These are phyloP conservation scores for Cosmia pyralina DNA, from an alignment of 2,888 invertebrate genomes.

Conservation along the genomic window DNA sequence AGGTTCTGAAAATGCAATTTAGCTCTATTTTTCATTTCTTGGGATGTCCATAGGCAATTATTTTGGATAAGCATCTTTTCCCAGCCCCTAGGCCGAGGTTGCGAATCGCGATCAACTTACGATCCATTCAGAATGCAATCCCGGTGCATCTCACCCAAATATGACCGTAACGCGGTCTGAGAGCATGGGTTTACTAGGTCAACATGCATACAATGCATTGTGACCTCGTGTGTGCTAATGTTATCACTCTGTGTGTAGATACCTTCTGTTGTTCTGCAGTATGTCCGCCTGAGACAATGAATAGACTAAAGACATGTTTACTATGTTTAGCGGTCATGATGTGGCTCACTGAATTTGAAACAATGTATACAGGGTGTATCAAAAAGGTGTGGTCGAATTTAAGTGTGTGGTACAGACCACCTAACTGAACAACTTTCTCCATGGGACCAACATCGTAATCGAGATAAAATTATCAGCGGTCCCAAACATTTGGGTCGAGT, in stretches of 20 bases:
- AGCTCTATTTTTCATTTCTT: no score
- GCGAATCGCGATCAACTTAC: neutral
- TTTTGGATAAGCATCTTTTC: no score
- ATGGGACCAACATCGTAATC: no score
- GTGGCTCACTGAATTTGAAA: neutral
- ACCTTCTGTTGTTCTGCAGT: neutral
- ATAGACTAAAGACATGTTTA: neutral
- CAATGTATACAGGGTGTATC: neutral
- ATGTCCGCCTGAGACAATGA: neutral
- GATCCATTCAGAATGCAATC: neutral
- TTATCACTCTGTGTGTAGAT: neutral
- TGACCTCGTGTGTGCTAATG: neutral
- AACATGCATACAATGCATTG: neutral
- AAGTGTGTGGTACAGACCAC: no score
- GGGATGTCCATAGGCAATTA: no score
- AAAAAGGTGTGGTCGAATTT: no score
- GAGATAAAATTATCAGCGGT: no score
- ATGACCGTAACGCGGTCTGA: neutral
- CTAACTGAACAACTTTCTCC: no score
- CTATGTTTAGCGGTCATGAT: neutral
- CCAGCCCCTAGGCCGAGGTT: no score
- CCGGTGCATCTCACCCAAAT: neutral
- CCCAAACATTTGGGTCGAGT: no score
- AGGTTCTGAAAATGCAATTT: no score
- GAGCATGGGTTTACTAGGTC: neutral